Base-by-base conservation (phyloP, 2,113 vertebrate genomes). In the Sebastes fasciatus region DNA sequence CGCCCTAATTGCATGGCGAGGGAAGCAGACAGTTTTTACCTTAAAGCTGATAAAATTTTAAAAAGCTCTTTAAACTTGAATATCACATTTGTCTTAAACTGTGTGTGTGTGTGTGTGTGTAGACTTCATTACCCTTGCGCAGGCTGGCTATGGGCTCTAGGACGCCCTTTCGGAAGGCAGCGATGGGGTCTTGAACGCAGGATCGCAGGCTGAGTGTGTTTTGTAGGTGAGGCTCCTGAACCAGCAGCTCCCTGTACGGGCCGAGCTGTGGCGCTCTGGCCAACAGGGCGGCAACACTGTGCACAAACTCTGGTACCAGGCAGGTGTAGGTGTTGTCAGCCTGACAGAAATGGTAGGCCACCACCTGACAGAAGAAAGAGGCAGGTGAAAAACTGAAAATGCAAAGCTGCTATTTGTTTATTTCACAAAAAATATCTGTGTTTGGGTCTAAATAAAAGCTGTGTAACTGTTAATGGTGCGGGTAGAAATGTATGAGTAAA, bases 321-420 rank as follows among this genome's bases (percentile, higher is more conserved):
- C 98, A 99, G 0, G 98, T 99, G 94, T 99, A 99, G 0, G 98
- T 98, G 94, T 99, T 99, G 92, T 99, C 98, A 0, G 98, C 98
- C 91, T 99, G 98, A 86, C 98, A 99, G 92, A 98, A 99, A 87
- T 99, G 98, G 82, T 99, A 99, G 4, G 98, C 97, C 48, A 99
- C 97, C 0, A 99, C 98, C 98, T 99, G 87, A 2, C 16, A 21
- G 78, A 46, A 63, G 58, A 79, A n/a, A 84, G 6, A 63, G 5
- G 19, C 6, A 48, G 43, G 14, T 67, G 16, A 62, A 49, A 55
- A 48, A 19, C 34, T 19, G 16, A 26, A 14, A 52, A 40, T 0
- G 21, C 45, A 80, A 55, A 57, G 16, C 42, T 57, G 10, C 17
- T n/a, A 43, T 54, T 40, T 17, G 6, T 2, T 8, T 34, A 54